Conservation (phyloP, 2,888 invertebrate genomes). For the Papilio protenor region DNA sequence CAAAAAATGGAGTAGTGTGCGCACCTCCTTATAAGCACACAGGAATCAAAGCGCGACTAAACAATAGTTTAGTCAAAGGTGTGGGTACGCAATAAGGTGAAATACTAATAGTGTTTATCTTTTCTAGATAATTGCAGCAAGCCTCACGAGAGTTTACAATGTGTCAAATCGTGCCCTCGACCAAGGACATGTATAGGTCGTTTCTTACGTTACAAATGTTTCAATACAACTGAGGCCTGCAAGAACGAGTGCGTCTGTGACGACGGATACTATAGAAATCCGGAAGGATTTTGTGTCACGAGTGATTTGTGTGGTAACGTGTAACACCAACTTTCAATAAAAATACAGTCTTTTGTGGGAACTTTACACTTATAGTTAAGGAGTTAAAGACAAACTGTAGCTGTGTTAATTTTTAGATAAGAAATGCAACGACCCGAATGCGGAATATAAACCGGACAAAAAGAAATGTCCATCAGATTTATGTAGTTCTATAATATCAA, state of each 20-base stretch:
- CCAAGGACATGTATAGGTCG: constrained; percentile 25
- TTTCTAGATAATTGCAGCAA: constrained; percentile 22
- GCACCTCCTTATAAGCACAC: too few species aligned
- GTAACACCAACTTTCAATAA: not conserved
- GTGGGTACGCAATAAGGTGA: too few species aligned
- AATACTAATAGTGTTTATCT: not conserved
- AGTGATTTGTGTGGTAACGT: constrained; percentile 31
- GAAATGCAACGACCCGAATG: constrained; percentile 31
- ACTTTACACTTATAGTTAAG: too few species aligned
- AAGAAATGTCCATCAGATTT: constrained; percentile 35
- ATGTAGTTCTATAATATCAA: constrained; percentile 36
- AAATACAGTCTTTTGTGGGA: too few species aligned
- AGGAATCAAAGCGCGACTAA: too few species aligned
- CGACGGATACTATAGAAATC: constrained; percentile 26
- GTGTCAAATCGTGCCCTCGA: constrained; percentile 38
- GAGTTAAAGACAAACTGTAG: too few species aligned
- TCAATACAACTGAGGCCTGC: constrained; percentile 20
- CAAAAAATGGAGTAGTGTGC: too few species aligned
- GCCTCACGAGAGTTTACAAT: constrained; percentile 38
- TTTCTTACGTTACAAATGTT: constrained; percentile 19
- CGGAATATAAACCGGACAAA: constrained; percentile 32
- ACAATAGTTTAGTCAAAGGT: too few species aligned
- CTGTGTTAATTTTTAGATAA: constrained; percentile 28
- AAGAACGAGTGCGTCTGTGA: constrained; percentile 33
- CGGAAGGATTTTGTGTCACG: constrained; percentile 34